Percentiles rank a stretch among this genome's conserved stretches.
Conservation (phyloP, 2,888 invertebrate genomes). For the Sarcophaga carnaria region DNA sequence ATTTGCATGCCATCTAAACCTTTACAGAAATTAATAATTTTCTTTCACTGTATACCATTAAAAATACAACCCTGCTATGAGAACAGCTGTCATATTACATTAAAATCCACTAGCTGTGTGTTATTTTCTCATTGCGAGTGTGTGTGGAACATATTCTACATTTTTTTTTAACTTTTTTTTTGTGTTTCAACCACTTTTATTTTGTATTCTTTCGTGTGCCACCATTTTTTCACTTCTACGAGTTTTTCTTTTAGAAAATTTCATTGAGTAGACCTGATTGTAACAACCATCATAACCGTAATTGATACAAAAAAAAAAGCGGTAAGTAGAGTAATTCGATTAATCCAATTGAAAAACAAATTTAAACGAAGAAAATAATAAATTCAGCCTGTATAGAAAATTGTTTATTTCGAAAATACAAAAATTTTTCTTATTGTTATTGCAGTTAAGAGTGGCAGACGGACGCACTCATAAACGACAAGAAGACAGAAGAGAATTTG, state of each 20-base stretch:
- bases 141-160: constrained; percentile 60
- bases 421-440: not conserved
- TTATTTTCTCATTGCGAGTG: not conserved
- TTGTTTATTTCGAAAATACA: not conserved
- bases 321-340: constrained; percentile 56
- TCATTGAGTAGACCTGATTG: constrained; percentile 51
- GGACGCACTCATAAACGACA: not conserved
- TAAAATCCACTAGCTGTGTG: constrained; percentile 27
- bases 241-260: constrained; percentile 59
- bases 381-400: not conserved
- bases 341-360: constrained; percentile 37
- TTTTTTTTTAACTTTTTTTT: constrained; percentile 28
- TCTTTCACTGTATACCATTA: not conserved
- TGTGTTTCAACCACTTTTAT: constrained; percentile 56
- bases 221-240: constrained; percentile 54
- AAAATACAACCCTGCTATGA: constrained; percentile 47
- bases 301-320: constrained; percentile 53
- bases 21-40: not conserved
- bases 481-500: too few species aligned
- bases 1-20: too few species aligned
- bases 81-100: constrained; percentile 29
- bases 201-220: constrained; percentile 57
- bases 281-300: not conserved
- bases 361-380: constrained; percentile 1
- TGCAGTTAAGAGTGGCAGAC: not conserved